Conservation (phyloP, 2,113 vertebrate species). For the Phoenicopterus ruber region DNA sequence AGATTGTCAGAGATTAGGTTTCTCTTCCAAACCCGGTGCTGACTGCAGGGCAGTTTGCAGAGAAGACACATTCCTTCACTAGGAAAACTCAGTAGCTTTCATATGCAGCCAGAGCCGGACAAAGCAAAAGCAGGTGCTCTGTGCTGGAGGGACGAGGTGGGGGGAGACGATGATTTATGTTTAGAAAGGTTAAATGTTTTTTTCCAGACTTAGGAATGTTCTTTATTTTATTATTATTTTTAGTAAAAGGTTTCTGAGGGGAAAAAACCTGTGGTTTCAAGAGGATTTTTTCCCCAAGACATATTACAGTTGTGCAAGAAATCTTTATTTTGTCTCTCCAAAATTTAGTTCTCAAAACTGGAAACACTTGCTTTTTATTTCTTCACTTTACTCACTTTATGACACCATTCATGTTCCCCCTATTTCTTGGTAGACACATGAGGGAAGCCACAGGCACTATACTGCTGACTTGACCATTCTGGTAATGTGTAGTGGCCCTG, state of each 20-base stretch:
- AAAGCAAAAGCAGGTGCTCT: constrained; percentile 54
- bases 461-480: not conserved
- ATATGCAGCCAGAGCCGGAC: not conserved
- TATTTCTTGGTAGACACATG: not conserved
- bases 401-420: not conserved
- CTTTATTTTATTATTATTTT: not conserved
- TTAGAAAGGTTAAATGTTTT: constrained; percentile 23
- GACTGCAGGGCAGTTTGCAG: constrained; percentile 31
- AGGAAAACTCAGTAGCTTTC: constrained; percentile 29
- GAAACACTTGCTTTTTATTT: constrained; percentile 13
- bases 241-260: constrained; percentile 15
- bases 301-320: constrained; percentile 9
- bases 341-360: not conserved
- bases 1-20: not conserved
- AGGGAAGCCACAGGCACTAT: not conserved
- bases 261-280: not conserved
- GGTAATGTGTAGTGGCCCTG: not conserved
- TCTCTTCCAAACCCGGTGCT: not conserved
- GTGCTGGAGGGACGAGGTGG: not conserved
- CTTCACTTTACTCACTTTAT: not conserved
- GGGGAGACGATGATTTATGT: constrained; percentile 36
- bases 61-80: constrained; percentile 22
- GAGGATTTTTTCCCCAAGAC: constrained; percentile 32
- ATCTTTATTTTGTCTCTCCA: not conserved
- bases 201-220: constrained; percentile 44